Conservation (phyloP, 2,888 invertebrate species). For the Drosophila pullipes region DNA sequence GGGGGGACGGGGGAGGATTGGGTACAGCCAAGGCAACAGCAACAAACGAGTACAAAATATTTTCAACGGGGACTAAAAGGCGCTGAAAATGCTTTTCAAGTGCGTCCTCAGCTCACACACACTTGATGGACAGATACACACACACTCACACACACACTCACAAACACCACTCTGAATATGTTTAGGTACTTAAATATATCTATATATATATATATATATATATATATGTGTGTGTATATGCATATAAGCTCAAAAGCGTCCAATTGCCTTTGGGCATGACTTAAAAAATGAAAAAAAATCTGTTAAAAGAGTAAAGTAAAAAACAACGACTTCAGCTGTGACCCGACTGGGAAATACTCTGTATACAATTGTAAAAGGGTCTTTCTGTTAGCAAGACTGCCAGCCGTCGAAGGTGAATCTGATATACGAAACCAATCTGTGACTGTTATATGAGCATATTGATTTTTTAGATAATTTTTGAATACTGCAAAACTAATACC, state of each 20-base stretch:
- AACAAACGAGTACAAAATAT: conserved; percentile 15
- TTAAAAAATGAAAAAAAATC: conserved; percentile 4
- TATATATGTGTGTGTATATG: conserved; percentile 2
- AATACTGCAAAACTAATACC: neutral
- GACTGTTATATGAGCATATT: neutral
- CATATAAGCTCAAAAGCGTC: conserved; percentile 20
- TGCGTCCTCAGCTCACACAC: conserved; percentile 37
- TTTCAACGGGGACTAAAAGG: conserved; percentile 26
- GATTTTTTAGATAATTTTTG: neutral
- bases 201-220: conserved; percentile 6
- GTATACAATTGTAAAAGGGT: neutral
- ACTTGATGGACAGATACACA: conserved; percentile 34
- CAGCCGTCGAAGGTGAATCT: neutral
- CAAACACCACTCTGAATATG: neutral
- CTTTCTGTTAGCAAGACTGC: neutral
- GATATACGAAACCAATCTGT: neutral
- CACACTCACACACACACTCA: conserved; percentile 8
- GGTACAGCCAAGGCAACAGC: neutral
- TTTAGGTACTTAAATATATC: conserved; percentile 2
- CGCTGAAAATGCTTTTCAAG: conserved; percentile 44
- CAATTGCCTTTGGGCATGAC: conserved; percentile 30
- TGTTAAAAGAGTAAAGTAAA: conserved; percentile 7
- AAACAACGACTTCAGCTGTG: neutral
- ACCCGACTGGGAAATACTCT: neutral
- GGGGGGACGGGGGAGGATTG: neutral